Percentiles rank a stretch among this genome's conserved stretches.
Conservation (phyloP, 1,140 invertebrate genomes). For the Cardiocondyla obscurior region DNA sequence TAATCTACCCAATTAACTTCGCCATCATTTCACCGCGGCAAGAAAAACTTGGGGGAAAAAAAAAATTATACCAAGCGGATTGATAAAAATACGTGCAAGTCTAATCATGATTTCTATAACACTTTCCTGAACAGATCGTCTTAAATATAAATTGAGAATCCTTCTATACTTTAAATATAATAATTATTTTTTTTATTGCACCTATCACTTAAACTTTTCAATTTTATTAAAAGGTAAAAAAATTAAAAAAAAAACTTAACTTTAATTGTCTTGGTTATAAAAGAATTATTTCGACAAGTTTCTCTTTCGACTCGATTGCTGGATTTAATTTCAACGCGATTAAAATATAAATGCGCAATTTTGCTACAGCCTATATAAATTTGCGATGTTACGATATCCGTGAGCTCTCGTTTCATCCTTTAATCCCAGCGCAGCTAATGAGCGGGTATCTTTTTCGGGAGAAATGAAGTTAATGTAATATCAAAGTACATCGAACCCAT, state of each 20-base stretch:
- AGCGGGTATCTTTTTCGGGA: neutral
- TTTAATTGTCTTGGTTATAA: neutral
- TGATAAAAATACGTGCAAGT: neutral
- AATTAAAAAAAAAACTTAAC: too few relatives aligned
- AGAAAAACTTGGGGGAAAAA: too few relatives aligned
- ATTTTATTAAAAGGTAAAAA: too few relatives aligned
- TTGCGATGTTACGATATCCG: neutral
- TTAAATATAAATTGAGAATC: neutral
- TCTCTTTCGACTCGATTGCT: neutral
- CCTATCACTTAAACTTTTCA: neutral
- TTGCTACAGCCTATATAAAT: neutral
- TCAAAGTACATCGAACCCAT: slow-evolving; percentile 34
- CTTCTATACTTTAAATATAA: neutral
- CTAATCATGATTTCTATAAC: neutral
- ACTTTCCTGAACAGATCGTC: neutral
- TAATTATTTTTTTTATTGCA: neutral
- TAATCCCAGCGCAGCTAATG: neutral
- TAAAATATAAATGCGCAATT: neutral
- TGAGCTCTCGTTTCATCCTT: slow-evolving; percentile 1
- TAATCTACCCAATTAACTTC: slow-evolving; percentile 15
- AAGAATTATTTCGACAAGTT: neutral
- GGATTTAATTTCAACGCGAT: neutral
- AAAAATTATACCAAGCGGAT: neutral
- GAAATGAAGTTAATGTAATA: slow-evolving; percentile 37
- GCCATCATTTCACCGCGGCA: neutral